Conservation (phyloP, 2,797 vertebrate genomes). For the Menidia menidia region DNA sequence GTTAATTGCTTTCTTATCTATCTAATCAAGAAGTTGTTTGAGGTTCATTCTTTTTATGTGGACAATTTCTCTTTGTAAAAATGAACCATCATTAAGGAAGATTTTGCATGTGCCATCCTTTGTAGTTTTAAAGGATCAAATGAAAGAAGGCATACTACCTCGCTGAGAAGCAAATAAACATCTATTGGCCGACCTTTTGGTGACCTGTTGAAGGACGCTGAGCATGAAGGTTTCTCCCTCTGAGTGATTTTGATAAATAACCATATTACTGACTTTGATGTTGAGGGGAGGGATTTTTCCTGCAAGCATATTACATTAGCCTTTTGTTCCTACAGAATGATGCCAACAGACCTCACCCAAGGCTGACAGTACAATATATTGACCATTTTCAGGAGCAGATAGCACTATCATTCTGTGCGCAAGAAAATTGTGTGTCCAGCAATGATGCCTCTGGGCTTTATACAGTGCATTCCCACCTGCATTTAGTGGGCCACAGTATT, state of each 20-base stretch:
- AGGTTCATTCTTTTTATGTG: neutral
- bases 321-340: slow-evolving; percentile 59
- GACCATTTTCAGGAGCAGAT: slow-evolving; percentile 41
- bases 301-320: slow-evolving; percentile 55
- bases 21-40: neutral
- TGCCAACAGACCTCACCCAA: slow-evolving; percentile 51
- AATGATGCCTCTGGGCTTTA: slow-evolving; percentile 37
- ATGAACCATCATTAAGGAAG: neutral
- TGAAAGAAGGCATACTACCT: slow-evolving; percentile 39
- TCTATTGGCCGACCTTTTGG: slow-evolving; percentile 42
- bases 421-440: slow-evolving; percentile 54
- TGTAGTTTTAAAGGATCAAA: neutral
- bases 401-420: slow-evolving; percentile 36
- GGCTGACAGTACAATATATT: slow-evolving; percentile 51
- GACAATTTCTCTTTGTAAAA: neutral
- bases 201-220: slow-evolving; percentile 17
- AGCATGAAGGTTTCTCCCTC: slow-evolving; percentile 43
- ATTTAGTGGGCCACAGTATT: slow-evolving; percentile 51
- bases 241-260: slow-evolving; percentile 73
- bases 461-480: slow-evolving; percentile 40
- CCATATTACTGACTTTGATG: slow-evolving; percentile 71
- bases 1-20: neutral
- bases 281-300: slow-evolving; percentile 61
- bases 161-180: slow-evolving; percentile 37
- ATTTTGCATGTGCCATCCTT: neutral